phyloP scores from a whole-genome alignment of 2,797 vertebrate genomes.

The Pipistrellus nathusii region DNA sequence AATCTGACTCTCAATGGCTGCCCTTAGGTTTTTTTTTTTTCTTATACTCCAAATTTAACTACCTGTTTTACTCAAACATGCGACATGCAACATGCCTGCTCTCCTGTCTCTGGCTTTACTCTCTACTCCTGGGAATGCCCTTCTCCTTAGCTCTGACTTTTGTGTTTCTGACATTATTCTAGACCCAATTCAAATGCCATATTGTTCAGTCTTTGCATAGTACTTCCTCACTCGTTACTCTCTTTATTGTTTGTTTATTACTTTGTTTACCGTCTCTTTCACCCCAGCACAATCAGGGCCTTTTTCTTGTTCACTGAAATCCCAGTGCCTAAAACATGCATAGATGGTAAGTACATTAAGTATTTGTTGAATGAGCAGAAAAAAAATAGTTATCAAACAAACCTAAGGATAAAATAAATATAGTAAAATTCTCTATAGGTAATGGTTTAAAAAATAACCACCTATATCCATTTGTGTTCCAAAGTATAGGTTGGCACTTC shows the following conservation, averaged over 20 bases:
- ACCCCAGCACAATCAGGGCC: neutral
- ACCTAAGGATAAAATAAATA: constrained; percentile 29
- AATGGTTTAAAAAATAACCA: neutral
- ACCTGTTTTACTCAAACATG: neutral
- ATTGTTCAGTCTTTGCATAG: neutral
- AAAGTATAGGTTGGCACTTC: constrained; percentile 28
- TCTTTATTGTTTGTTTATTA: neutral
- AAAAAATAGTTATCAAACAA: neutral
- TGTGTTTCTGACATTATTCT: neutral
- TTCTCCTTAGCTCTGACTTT: neutral
- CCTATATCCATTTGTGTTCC: constrained; percentile 29
- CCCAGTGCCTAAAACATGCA: neutral
- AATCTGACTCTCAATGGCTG: neutral
- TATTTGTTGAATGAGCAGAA: constrained; percentile 4
- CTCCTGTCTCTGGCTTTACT: neutral
- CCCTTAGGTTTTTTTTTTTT: neutral
- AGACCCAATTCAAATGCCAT: neutral
- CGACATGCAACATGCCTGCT: rapidly evolving
- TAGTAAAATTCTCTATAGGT: neutral
- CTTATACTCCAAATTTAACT: neutral
- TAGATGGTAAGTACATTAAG: neutral
- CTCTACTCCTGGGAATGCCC: neutral
- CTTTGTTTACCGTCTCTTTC: neutral
- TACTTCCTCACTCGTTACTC: neutral
- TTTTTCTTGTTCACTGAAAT: neutral